phyloP scores from a whole-genome alignment of 2,888 invertebrate genomes.

The Conistra vaccinii region DNA sequence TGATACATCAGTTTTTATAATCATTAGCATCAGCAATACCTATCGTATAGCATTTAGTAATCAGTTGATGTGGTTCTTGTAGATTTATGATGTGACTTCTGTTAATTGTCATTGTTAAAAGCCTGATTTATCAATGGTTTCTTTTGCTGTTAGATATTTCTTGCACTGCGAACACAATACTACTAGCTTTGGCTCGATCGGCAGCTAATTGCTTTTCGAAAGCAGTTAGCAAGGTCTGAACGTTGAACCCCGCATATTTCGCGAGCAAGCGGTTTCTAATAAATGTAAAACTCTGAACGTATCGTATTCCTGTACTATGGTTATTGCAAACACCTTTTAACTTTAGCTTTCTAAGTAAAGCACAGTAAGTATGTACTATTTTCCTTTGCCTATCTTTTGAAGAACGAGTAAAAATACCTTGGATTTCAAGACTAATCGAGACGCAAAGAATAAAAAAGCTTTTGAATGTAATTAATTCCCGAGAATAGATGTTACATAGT shows the following conservation, averaged over 20 bases:
- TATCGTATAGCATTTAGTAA: constrained; percentile 30
- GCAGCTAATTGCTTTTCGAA: constrained; percentile 45
- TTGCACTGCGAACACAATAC: constrained; percentile 22
- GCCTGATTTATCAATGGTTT: neutral
- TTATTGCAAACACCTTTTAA: constrained; percentile 17
- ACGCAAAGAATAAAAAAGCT: constrained; percentile 11
- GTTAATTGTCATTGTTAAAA: constrained; percentile 5
- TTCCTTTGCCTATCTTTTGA: neutral
- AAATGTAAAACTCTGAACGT: constrained; percentile 27
- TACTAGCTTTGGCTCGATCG: neutral
- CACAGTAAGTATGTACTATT: neutral
- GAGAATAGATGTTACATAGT: constrained; percentile 25
- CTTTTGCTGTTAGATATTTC: constrained; percentile 11
- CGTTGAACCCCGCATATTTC: constrained; percentile 32
- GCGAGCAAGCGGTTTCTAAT: constrained; percentile 27
- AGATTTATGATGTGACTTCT: constrained; percentile 31
- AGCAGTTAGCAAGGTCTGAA: constrained; percentile 32
- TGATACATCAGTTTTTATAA: constrained; percentile 38
- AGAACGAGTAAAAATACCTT: neutral
- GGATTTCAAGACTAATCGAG: neutral
- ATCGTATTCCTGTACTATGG: constrained; percentile 10
- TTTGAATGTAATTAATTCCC: constrained; percentile 38
- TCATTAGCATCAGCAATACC: constrained; percentile 25
- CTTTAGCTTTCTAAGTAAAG: constrained; percentile 14
- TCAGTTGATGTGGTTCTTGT: constrained; percentile 16